These are phyloP conservation scores for Leptopilina drosophilae DNA, from an alignment of 2,888 invertebrate species.

Conservation along the genomic window DNA sequence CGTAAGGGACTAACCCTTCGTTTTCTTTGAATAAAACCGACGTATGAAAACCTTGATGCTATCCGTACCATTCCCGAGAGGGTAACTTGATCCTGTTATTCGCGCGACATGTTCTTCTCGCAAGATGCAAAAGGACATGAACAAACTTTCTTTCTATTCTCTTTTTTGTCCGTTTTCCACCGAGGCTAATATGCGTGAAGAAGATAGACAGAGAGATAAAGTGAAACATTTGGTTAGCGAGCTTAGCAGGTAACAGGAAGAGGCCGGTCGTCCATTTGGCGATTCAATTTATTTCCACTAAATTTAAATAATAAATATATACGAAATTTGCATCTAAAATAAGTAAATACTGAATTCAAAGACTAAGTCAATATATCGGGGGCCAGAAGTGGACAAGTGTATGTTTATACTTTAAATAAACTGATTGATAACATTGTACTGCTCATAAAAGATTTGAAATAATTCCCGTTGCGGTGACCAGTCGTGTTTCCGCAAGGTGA, in stretches of 20 bases:
- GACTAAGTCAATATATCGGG: too few relatives aligned
- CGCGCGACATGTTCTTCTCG: slow-evolving; percentile 67
- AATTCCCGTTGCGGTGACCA: neutral
- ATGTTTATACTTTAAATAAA: too few relatives aligned
- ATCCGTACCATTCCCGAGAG: slow-evolving; percentile 62
- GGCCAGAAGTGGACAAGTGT: too few relatives aligned
- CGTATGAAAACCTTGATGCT: slow-evolving; percentile 44
- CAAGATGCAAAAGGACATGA: slow-evolving; percentile 50
- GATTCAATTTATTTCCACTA: neutral
- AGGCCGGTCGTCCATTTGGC: slow-evolving; percentile 17
- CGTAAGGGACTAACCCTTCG: neutral
- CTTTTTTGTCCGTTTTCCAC: slow-evolving; percentile 65
- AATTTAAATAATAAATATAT: too few relatives aligned
- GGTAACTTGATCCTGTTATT: slow-evolving; percentile 76
- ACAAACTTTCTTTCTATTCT: slow-evolving; percentile 50
- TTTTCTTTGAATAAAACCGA: slow-evolving; percentile 22
- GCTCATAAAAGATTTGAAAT: neutral
- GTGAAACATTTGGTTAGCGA: slow-evolving; percentile 65
- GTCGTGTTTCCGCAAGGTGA: slow-evolving; percentile 65
- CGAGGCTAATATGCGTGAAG: slow-evolving; percentile 71
- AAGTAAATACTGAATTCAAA: too few relatives aligned
- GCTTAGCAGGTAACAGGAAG: slow-evolving; percentile 45
- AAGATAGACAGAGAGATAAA: slow-evolving; percentile 73
- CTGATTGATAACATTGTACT: slow-evolving; percentile 4
- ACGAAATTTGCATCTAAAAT: too few relatives aligned